Evolutionary conservation across 2,113 vertebrate genomes (phyloP), one percentile per base, ranked within the genome.

Genomic region (Mesitornis unicolor): DNA sequence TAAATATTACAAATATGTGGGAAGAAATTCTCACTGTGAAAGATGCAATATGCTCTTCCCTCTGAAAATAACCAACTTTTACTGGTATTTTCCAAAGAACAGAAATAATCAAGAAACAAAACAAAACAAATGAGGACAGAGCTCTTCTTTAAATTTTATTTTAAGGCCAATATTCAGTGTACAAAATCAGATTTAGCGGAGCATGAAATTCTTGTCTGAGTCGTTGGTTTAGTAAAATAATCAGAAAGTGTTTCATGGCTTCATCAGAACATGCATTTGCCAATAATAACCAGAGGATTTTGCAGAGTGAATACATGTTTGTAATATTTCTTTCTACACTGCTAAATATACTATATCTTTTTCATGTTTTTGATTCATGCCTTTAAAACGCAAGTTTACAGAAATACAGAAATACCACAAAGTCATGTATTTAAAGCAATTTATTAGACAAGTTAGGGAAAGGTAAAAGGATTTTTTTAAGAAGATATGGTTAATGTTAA

Each of bases 141-240:
- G 25, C 15, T 61, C n/a, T 51, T 90, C 25, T 42, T 78, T 11
- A 26, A 51, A 87, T 40, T 65, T 45, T 67, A 78, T 82, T 84
- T 82, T 53, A 93, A 84, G 73, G n/a, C 36, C 5, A 85, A 70
- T 91, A 94, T 79, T 89, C 42, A 82, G 18, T 8, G 26, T 79
- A 76, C 43, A 77, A 93, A 85, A 81, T 74, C 53, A 60, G 70
- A 86, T 20, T 76, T 85, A 88, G 31, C 77, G 75, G 76, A 74
- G 75, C 88, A 90, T 0, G 28, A 94, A 87, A 96, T 83, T 85
- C 75, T 73, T 86, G 54, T 90, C 42, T 0, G 1, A 92, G 63
- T 92, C 88, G 88, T 35, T 61, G 88, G 93, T 85, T 42, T 57
- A 86, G 31, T 84, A 84, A 91, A 86, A 91, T 50, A 89, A 92